Conservation (phyloP, 2,113 vertebrate species). For the Corythaeola cristata region DNA sequence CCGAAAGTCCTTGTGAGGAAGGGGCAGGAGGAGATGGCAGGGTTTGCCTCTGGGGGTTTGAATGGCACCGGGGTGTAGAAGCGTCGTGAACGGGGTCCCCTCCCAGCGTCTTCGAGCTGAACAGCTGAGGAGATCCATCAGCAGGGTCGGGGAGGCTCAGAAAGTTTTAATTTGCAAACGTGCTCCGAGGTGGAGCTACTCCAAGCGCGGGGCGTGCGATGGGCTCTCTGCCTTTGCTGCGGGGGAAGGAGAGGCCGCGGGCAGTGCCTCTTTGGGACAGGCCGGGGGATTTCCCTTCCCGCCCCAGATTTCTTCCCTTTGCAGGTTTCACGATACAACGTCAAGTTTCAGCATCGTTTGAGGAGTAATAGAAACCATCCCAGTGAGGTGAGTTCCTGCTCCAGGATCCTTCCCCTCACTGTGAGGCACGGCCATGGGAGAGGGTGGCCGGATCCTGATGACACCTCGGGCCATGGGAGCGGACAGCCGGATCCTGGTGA, state of each 20-base stretch:
- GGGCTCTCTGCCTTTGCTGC: neutral
- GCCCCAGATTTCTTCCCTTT: neutral
- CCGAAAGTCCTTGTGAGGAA: neutral
- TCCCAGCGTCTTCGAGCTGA: neutral
- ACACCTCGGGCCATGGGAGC: neutral
- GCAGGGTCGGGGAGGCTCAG: accelerated
- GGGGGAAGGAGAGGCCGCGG: neutral
- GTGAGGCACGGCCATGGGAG: accelerated
- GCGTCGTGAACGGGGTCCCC: accelerated
- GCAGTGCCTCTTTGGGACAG: neutral
- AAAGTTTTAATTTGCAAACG: accelerated
- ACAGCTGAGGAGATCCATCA: neutral
- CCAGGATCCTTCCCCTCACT: neutral
- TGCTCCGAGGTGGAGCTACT: neutral
- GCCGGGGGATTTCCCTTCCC: neutral
- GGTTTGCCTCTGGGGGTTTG: neutral
- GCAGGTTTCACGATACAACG: neutral
- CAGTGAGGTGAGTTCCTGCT: neutral
- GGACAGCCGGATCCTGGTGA: neutral
- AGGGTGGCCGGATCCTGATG: neutral
- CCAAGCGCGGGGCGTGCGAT: accelerated
- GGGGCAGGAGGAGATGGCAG: neutral
- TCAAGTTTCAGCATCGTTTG: neutral
- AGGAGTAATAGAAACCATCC: neutral
- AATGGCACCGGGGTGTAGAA: neutral